These are phyloP conservation scores for Drosophila azteca DNA, from an alignment of 1,140 invertebrate species.

Conservation along the genomic window DNA sequence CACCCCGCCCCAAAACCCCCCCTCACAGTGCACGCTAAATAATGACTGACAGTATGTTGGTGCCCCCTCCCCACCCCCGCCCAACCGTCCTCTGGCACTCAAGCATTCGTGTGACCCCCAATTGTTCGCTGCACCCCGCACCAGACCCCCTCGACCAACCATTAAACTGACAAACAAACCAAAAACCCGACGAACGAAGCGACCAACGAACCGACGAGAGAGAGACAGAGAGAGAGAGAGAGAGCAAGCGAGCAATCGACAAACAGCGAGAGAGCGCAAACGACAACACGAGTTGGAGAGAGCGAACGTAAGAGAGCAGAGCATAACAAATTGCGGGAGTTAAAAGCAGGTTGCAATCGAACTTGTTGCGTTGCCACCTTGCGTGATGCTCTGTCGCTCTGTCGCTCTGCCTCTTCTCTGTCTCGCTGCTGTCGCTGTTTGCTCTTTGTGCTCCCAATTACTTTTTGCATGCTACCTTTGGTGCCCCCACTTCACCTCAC, in stretches of 20 bases:
- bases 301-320: constrained; percentile 1
- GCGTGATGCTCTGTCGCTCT: constrained; percentile 27
- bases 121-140: constrained; percentile 33
- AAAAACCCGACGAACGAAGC: constrained; percentile 25
- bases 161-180: constrained; percentile 66
- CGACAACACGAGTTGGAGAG: constrained; percentile 13
- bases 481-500: constrained; percentile 75
- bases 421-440: constrained; percentile 42
- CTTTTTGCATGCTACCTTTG: constrained; percentile 78
- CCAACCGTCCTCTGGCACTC: constrained; percentile 2
- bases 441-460: constrained; percentile 80
- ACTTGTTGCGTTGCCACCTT: constrained; percentile 76
- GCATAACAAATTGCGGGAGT: constrained; percentile 7
- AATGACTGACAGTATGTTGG: constrained; percentile 81
- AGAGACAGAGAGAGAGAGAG: constrained; percentile 1
- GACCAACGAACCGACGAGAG: neutral
- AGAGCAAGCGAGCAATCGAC: neutral
- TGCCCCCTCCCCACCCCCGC: constrained; percentile 32
- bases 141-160: constrained; percentile 50
- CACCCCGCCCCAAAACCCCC: neutral
- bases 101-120: constrained; percentile 62
- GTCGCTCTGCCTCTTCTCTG: constrained; percentile 23
- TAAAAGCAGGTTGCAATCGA: constrained; percentile 72
- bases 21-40: constrained; percentile 69
- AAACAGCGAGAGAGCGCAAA: constrained; percentile 21